These are phyloP conservation scores for Meghimatium bilineatum DNA, from an alignment of 2,888 invertebrate species.

Conservation along the genomic window DNA sequence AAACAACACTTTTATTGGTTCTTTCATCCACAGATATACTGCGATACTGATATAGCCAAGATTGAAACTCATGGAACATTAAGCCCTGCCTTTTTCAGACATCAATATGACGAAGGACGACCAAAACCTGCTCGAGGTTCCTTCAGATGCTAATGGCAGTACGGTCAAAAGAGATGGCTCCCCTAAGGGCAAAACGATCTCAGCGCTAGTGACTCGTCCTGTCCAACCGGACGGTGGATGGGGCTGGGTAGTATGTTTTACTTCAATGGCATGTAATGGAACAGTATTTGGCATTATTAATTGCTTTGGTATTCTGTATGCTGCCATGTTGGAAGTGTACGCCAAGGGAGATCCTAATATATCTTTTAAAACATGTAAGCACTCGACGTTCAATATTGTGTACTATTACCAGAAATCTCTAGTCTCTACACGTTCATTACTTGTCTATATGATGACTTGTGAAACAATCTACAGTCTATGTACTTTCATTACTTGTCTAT, in stretches of 20 bases:
- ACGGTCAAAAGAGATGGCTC: background rate
- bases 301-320: slow-evolving; percentile 88
- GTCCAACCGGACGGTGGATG: slow-evolving; percentile 83
- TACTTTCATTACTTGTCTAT: too few relatives aligned
- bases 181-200: background rate
- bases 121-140: background rate
- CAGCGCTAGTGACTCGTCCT: background rate
- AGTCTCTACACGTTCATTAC: too few relatives aligned
- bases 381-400: too few relatives aligned
- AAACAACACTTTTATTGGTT: too few relatives aligned
- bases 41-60: too few relatives aligned
- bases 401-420: too few relatives aligned
- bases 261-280: slow-evolving; percentile 92
- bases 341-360: slow-evolving; percentile 83
- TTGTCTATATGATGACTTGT: too few relatives aligned
- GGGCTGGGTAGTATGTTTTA: slow-evolving; percentile 89
- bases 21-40: too few relatives aligned
- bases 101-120: background rate
- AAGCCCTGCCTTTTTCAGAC: background rate
- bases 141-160: background rate
- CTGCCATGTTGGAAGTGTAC: slow-evolving; percentile 81
- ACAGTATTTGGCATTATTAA: slow-evolving; percentile 94
- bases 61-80: too few relatives aligned
- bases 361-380: slow-evolving; percentile 88
- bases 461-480: too few relatives aligned